Conservation (phyloP, 1,140 invertebrate species). For the Hycleus phaleratus region DNA sequence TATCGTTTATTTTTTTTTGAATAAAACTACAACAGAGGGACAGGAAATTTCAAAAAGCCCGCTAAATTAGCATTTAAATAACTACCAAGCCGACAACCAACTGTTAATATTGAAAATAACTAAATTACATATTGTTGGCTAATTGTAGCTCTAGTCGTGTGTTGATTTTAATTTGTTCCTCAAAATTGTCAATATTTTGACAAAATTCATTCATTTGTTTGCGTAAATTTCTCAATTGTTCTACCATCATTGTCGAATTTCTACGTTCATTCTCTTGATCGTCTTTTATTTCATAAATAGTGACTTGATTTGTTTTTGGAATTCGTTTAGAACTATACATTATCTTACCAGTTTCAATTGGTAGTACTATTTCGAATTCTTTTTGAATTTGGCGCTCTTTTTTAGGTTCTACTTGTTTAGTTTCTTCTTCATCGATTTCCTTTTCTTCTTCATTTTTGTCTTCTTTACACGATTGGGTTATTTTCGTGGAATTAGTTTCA, state of each 20-base stretch:
- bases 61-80: no score
- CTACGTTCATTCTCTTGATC: no score
- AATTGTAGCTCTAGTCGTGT: slow-evolving; percentile 33
- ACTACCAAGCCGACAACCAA: no score
- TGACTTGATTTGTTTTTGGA: no score
- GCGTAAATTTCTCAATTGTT: slow-evolving; percentile 14
- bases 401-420: neutral
- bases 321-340: no score
- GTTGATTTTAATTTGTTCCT: slow-evolving; percentile 11
- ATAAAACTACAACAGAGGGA: no score
- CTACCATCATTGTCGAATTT: no score
- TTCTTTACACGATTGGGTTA: neutral
- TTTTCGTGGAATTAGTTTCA: neutral
- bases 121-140: slow-evolving; percentile 20
- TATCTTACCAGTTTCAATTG: no score
- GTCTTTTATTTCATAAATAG: no score
- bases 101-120: slow-evolving; percentile 8
- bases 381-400: neutral
- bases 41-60: no score
- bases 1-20: no score
- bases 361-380: no score
- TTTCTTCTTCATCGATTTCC: slow-evolving; percentile 1
- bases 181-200: slow-evolving; percentile 26
- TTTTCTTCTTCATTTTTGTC: neutral
- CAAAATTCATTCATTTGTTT: slow-evolving; percentile 26